phyloP scores from a whole-genome alignment of 2,888 invertebrate species.

The Onthophagus sagittarius region DNA sequence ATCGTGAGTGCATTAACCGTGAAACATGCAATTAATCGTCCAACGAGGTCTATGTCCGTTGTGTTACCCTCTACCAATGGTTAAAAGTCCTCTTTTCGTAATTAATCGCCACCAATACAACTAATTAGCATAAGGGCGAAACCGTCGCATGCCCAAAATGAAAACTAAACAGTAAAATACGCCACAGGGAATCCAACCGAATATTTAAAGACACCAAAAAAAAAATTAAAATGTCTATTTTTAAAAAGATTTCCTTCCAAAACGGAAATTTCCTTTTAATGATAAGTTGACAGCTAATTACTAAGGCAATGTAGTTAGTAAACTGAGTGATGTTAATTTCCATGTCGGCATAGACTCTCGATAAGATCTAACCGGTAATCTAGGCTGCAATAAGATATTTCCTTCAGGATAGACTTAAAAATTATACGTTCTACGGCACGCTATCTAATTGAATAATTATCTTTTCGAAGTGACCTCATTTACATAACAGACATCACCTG shows the following conservation, averaged over 20 bases:
- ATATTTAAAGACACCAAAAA: too few relatives aligned
- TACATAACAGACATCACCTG: not conserved
- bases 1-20: conserved; percentile 23
- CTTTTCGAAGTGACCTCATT: not conserved
- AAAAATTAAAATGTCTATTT: too few relatives aligned
- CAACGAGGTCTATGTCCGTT: conserved; percentile 24
- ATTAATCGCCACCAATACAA: conserved; percentile 38
- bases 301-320: not conserved
- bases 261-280: not conserved
- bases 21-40: conserved; percentile 34
- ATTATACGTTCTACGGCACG: not conserved
- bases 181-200: not conserved
- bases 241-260: not conserved
- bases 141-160: not conserved
- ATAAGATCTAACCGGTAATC: not conserved
- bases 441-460: not conserved
- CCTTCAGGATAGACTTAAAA: not conserved
- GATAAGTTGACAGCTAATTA: not conserved
- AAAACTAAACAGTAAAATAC: not conserved
- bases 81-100: conserved; percentile 35
- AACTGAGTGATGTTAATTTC: not conserved
- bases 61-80: conserved; percentile 5
- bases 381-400: not conserved
- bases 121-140: conserved; percentile 27
- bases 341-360: not conserved